Evolutionary conservation across 2,113 vertebrate genomes (phyloP).

Genomic region (Heptranchias perlo): DNA sequence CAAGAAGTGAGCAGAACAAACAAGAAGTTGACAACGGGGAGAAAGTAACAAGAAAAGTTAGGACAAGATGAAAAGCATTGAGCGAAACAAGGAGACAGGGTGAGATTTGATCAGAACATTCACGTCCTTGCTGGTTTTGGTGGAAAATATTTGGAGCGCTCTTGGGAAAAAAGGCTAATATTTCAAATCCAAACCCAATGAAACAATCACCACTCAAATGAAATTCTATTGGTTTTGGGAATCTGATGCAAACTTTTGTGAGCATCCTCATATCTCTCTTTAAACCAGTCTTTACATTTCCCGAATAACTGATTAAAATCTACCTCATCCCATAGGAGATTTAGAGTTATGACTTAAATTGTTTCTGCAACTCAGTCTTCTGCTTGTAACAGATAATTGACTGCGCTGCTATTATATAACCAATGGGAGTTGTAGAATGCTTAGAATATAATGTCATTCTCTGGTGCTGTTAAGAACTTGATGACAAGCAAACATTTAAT

Average conservation of each 20-base stretch:
- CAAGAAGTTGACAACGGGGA: not conserved
- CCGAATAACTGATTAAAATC: not conserved
- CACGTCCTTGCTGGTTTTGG: not conserved
- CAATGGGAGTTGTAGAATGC: not conserved
- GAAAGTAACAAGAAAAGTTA: not conserved
- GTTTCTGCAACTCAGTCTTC: not conserved
- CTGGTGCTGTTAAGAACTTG: not conserved
- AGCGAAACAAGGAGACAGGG: not conserved
- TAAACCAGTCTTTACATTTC: not conserved
- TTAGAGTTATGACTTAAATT: not conserved
- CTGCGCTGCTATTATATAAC: not conserved
- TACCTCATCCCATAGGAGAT: not conserved
- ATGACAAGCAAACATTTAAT: not conserved
- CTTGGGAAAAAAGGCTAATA: not conserved
- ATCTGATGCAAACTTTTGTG: too few relatives aligned
- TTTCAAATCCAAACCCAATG: not conserved
- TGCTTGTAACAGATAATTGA: too few relatives aligned
- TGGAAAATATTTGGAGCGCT: not conserved
- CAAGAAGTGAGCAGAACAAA: not conserved
- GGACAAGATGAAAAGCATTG: not conserved
- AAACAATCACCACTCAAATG: not conserved
- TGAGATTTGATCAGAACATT: not conserved
- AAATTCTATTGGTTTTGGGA: not conserved
- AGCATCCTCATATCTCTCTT: not conserved
- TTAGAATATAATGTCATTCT: not conserved